These are phyloP conservation scores for Menidia menidia DNA, from an alignment of 2,797 vertebrate species.

Conservation along the genomic window DNA sequence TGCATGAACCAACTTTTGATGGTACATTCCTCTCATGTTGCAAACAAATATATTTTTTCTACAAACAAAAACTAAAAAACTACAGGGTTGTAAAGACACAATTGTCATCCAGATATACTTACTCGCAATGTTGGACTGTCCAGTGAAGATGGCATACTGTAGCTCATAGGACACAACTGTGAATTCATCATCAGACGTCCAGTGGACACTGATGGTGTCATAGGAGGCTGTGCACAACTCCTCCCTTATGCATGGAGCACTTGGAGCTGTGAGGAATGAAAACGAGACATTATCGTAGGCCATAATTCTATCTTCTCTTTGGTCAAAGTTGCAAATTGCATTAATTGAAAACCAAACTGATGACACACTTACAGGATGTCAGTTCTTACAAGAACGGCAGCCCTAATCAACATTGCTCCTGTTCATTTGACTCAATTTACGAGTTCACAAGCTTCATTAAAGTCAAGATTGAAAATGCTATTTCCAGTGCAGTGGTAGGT, in stretches of 20 bases:
- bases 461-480: slow-evolving; percentile 35
- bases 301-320: not conserved
- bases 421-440: slow-evolving; percentile 35
- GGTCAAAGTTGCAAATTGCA: slow-evolving; percentile 5
- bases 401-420: slow-evolving; percentile 39
- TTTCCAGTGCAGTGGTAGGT: slow-evolving; percentile 51
- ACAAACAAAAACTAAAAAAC: not conserved
- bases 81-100: not conserved
- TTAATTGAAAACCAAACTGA: slow-evolving; percentile 1
- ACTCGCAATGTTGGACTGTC: slow-evolving; percentile 97
- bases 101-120: slow-evolving; percentile 74
- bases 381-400: slow-evolving; percentile 13
- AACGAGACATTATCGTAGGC: not conserved
- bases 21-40: not conserved
- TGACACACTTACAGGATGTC: slow-evolving; percentile 9
- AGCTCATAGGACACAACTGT: slow-evolving; percentile 97
- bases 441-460: slow-evolving; percentile 44
- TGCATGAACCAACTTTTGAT: not conserved
- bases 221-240: slow-evolving; percentile 97
- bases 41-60: not conserved
- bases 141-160: slow-evolving; percentile 98
- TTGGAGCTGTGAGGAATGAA: slow-evolving; percentile 85
- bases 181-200: slow-evolving; percentile 98
- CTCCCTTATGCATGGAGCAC: slow-evolving; percentile 92
- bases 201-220: slow-evolving; percentile 97